These are phyloP conservation scores for Ophion obscuratus DNA, from an alignment of 2,888 invertebrate species.

Conservation along the genomic window DNA sequence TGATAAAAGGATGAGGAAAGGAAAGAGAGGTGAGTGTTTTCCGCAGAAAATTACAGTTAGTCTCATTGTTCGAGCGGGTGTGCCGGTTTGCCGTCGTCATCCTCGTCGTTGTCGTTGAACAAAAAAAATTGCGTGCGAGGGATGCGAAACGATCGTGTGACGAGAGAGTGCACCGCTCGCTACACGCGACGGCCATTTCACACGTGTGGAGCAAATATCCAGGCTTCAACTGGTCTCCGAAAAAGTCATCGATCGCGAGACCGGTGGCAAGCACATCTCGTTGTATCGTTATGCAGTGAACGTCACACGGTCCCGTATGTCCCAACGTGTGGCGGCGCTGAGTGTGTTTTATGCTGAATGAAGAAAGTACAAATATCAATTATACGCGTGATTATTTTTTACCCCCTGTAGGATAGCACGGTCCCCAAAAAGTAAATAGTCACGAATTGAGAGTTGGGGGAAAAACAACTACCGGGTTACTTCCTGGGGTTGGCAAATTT, in stretches of 20 bases:
- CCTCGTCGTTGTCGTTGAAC: constrained; percentile 22
- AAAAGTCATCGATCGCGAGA: constrained; percentile 56
- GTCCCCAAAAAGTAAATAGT: too few relatives aligned
- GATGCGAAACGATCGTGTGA: constrained; percentile 50
- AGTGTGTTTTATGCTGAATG: background rate
- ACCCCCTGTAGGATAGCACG: too few relatives aligned
- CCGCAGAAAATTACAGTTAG: constrained; percentile 65
- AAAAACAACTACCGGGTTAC: too few relatives aligned
- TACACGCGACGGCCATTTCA: constrained; percentile 33
- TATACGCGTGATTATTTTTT: too few relatives aligned
- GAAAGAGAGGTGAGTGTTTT: constrained; percentile 64
- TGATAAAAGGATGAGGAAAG: constrained; percentile 53
- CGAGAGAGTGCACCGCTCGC: constrained; percentile 26
- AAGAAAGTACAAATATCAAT: too few relatives aligned
- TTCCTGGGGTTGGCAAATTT: too few relatives aligned
- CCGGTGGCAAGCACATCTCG: constrained; percentile 40
- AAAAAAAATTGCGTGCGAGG: constrained; percentile 58
- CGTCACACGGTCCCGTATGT: background rate
- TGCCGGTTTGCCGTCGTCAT: constrained; percentile 16
- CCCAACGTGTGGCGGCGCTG: background rate
- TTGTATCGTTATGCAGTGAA: constrained; percentile 19
- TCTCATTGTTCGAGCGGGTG: constrained; percentile 55
- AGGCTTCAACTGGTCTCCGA: constrained; percentile 28
- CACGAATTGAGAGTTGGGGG: too few relatives aligned
- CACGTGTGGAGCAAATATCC: constrained; percentile 11